Evolutionary conservation across 2,888 invertebrate species (phyloP), one percentile per base, ranked within the genome.

Genomic region (Neria commutata): DNA sequence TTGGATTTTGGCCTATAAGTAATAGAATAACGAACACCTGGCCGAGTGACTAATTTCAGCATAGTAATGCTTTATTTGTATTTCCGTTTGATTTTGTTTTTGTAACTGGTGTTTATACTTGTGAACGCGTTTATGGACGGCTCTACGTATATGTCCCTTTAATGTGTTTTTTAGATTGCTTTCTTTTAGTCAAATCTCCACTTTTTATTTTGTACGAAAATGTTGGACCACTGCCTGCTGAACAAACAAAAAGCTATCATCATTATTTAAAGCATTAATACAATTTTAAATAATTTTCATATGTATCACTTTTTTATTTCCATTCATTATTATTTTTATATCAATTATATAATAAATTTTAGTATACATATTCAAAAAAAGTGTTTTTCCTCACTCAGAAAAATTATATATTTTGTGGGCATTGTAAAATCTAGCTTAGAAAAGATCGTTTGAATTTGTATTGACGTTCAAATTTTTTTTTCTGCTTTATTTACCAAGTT

Each of bases 1-100:
- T 0, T 97, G 96, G 95, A 81, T 82, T 57, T 60, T 65, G 49
- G 75, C 75, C 16, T 74, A 81, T 61, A 74, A 76, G 14, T 67
- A 73, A 61, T 72, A 54, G 60, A 49, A 19, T 45, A 26, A 29
- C 29, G 5, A 5, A 11, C 29, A 8, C 6, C 29, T 29, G 29
- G 29, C 5, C 29, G 6, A 11, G n/a, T 17, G 16, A 16, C 11
- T 37, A 14, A 58, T 62, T 58, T 60, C 55, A 47, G 54, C 48
- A 45, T 64, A 40, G 45, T 58, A n/a, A n/a, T 29, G 29, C 52
- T 52, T 24, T 54, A 58, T 50, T 61, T 60, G 51, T 60, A 48
- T 67, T 24, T 45, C 19, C 24, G 11, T 24, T 52, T 52, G 17
- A 17, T n/a, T 46, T 51, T 45, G 29, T 19, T 40, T 49, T 40